Evolutionary conservation across 2,888 invertebrate species (phyloP), one percentile per base, ranked within the genome.

Genomic region (Ochropacha duplaris): DNA sequence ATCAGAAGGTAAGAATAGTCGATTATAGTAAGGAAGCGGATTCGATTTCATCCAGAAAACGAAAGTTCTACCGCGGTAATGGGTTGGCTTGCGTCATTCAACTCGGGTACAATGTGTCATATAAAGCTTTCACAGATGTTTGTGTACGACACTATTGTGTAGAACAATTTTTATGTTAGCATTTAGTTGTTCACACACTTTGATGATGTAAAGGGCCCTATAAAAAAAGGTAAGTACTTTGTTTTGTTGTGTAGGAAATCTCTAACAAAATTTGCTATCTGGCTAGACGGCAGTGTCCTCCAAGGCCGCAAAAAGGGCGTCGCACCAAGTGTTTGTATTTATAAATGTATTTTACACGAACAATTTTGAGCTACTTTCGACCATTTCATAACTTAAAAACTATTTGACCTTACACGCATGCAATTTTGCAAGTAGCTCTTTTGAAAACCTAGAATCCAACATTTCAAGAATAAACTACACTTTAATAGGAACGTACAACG

Each of bases 11-110:
- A 51, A 22, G n/a, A 54, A 36, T 54, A 4, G 14, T 24, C 44
- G 54, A 54, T 26, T 54, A 39, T 28, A 57, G 57, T 57, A 66
- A 80, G 81, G 80, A 81, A 81, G 74, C 72, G 54, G 64, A 60
- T 66, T 78, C 76, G 72, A 74, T 78, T 84, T 84, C 82, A 86
- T 88, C 88, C 88, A 86, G 88, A 87, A 84, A 87, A 74, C 76
- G 88, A 88, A 87, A 88, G 88, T 84, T 62, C 60, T 65, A 64
- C 44, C 65, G 60, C 64, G 63, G 64, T 74, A 78, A 80, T 79
- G 73, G 69, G 74, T 65, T 68, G 61, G 56, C 62, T 86, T 86
- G 74, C 83, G 78, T 84, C 83, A 83, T 55, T 57, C 24, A 24
- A 22, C 50, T 44, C 51, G 57, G 65, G 58, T 66, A 62, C 66